Percentiles rank a stretch among this genome's conserved stretches.
Evolutionary conservation across 2,888 invertebrate genomes (phyloP).

Genomic region (Micropterix aruncella): DNA sequence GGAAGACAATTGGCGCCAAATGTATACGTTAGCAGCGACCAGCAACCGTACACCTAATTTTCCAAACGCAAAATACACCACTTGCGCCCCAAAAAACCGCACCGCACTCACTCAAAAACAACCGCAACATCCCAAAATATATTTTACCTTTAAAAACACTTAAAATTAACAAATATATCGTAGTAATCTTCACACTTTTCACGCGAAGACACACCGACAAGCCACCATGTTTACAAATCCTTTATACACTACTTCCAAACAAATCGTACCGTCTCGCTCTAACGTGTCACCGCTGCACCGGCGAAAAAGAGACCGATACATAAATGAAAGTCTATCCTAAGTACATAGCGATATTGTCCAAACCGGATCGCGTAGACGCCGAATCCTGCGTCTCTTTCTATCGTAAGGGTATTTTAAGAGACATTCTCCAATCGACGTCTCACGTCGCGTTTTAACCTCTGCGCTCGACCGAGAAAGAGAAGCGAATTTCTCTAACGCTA

Average conservation of each 20-base stretch:
- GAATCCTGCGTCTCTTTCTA: too few species aligned
- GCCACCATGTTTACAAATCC: slow-evolving; percentile 42
- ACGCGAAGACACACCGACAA: slow-evolving; percentile 24
- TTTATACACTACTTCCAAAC: slow-evolving; percentile 22
- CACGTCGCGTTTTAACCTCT: too few species aligned
- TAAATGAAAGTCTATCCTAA: neutral
- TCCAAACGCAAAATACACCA: neutral
- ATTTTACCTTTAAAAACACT: slow-evolving; percentile 9
- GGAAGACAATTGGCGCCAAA: slow-evolving; percentile 39
- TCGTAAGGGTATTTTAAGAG: too few species aligned
- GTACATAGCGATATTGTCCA: too few species aligned
- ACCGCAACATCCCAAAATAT: too few species aligned
- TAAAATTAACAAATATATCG: slow-evolving; percentile 4
- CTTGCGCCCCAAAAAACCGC: slow-evolving; percentile 1
- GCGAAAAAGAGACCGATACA: neutral
- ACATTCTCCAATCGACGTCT: too few species aligned
- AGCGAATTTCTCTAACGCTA: too few species aligned
- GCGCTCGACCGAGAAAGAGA: too few species aligned
- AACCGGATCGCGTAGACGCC: too few species aligned
- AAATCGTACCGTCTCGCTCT: neutral
- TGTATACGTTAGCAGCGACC: slow-evolving; percentile 33
- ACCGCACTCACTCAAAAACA: slow-evolving; percentile 8
- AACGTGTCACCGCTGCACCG: neutral
- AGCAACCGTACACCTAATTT: neutral
- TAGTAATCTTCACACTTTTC: slow-evolving; percentile 12